Base-by-base conservation (phyloP, 2,797 vertebrate genomes). In the Lophius americanus region DNA sequence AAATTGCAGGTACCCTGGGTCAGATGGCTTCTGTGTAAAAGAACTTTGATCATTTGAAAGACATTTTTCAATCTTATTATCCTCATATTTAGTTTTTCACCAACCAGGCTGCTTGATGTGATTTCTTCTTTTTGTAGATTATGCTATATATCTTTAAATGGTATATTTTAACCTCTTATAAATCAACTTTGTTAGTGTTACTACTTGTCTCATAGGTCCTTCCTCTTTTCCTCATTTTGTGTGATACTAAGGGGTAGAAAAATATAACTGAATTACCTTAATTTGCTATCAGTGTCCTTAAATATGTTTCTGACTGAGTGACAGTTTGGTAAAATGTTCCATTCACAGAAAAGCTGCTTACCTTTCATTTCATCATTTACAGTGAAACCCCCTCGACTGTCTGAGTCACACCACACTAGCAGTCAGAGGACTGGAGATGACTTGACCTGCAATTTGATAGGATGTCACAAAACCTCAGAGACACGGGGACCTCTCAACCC, bases 341-440 rank as follows among this genome's bases (percentile, higher is more conserved):
- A 1, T 2, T 23, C 23, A 23, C 23, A 23, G 23, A 23, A 23
- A 23, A 23, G 23, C 23, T 23, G 23, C 23, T 23, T 23, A 23
- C 23, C 2, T 23, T 23, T 23, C 23, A 23, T 23, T 23, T 23
- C 23, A 23, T 78, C 41, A 11, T 47, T 82, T 57, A 55, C 68
- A 93, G 91, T 10, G 5, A 91, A 90, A 79, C 68, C 11, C 12
- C 52, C 43, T 60, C 61, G 35, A 7, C 8, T 13, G 33, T 10
- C 50, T 64, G 79, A 81, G 10, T 59, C 79, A 42, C 14, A 10
- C 37, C 67, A 64, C 1, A 13, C 43, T 3, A 14, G 46, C 35
- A 13, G 58, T 56, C 75, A 62, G 6, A 0, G 9, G n/a, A 57
- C 38, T 6, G 51, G 11, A 72, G 43, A 8, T 12, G 60, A 60